Conservation (phyloP, 2,888 invertebrate genomes). For the Tetragonisca angustula region DNA sequence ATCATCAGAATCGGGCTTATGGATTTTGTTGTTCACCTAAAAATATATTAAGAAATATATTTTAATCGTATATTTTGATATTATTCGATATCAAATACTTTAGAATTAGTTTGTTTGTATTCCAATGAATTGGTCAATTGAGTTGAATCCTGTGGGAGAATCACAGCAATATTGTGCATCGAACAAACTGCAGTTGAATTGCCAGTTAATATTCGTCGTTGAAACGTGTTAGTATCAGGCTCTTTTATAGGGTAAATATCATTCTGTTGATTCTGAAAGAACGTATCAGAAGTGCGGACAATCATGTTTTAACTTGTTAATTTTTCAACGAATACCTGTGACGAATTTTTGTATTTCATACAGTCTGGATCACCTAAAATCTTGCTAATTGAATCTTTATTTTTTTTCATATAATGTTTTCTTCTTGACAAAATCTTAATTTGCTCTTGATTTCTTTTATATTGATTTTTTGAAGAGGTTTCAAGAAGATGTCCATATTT, state of each 20-base stretch:
- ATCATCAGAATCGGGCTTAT: background rate
- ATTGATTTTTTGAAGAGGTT: background rate
- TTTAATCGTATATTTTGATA: background rate
- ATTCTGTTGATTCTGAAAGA: slow-evolving; percentile 9
- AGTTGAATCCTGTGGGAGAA: slow-evolving; percentile 18
- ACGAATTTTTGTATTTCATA: slow-evolving; percentile 1
- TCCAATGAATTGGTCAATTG: background rate
- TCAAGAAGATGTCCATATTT: slow-evolving; percentile 23
- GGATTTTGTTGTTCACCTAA: background rate
- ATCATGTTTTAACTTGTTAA: background rate
- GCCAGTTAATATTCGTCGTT: slow-evolving; percentile 1
- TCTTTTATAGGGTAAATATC: slow-evolving; percentile 26
- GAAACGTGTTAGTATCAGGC: slow-evolving; percentile 1
- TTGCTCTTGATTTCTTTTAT: slow-evolving; percentile 22
- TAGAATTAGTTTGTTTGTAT: background rate
- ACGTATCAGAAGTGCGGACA: background rate
- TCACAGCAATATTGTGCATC: slow-evolving; percentile 39
- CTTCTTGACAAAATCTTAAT: background rate
- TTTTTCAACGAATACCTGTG: slow-evolving; percentile 16
- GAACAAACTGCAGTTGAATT: slow-evolving; percentile 32
- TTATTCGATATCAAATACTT: slow-evolving; percentile 16
- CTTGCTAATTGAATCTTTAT: slow-evolving; percentile 8
- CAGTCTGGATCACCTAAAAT: background rate
- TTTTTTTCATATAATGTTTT: slow-evolving; percentile 10
- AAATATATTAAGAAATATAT: background rate